phyloP scores from a whole-genome alignment of 35 echinoderm and acorn worm species.

The Stichopus chloronotus region DNA sequence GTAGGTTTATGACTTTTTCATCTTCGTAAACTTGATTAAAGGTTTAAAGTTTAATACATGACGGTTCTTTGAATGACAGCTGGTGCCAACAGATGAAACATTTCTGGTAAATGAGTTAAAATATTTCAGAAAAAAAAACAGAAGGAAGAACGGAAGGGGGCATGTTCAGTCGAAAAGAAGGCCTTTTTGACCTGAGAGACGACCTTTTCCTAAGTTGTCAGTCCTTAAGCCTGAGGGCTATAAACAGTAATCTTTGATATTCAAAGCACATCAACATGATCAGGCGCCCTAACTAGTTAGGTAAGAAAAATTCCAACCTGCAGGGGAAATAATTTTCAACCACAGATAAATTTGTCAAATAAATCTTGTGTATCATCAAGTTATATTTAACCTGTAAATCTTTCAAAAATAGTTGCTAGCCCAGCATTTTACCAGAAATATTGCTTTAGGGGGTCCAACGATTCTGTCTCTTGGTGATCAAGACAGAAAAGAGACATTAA shows the following conservation, averaged over 20 bases:
- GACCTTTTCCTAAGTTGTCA: constrained; percentile 27
- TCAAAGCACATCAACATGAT: neutral
- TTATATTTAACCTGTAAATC: constrained; percentile 38
- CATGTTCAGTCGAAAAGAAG: too few species aligned
- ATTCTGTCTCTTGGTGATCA: neutral
- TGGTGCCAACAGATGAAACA: neutral
- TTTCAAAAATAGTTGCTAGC: constrained; percentile 11
- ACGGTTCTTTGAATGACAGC: neutral
- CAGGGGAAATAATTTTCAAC: neutral
- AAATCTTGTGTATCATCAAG: constrained; percentile 36
- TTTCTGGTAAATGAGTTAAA: constrained; percentile 14
- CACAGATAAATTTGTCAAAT: neutral
- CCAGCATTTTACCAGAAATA: neutral
- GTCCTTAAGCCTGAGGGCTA: neutral
- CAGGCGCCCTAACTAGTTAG: neutral
- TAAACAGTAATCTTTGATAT: constrained; percentile 2
- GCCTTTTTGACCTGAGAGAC: neutral
- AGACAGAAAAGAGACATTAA: neutral
- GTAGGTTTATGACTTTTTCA: neutral
- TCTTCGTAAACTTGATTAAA: neutral
- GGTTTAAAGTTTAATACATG: neutral
- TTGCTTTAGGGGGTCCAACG: constrained; percentile 45
- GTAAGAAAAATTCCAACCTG: neutral
- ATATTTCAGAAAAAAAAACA: neutral
- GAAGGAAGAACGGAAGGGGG: too few species aligned